phyloP scores from a whole-genome alignment of 2,888 invertebrate genomes.

The Lutraria lutraria region DNA sequence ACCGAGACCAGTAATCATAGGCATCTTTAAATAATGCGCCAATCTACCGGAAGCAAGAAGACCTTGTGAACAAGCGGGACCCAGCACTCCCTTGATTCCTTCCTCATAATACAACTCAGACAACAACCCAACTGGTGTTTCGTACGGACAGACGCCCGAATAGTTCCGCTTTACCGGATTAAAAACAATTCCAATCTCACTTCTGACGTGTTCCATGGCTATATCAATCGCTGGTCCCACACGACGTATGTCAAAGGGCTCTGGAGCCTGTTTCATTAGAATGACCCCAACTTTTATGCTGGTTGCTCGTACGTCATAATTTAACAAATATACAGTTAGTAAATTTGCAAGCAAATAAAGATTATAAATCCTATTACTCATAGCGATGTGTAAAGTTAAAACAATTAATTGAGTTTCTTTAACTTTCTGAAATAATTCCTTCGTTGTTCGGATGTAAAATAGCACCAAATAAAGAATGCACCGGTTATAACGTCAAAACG shows the following conservation, averaged over 20 bases:
- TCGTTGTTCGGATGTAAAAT: no score
- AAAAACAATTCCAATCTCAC: conserved; percentile 60
- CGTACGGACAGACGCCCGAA: conserved; percentile 73
- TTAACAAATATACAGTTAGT: background rate
- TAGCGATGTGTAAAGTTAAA: background rate
- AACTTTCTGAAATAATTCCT: no score
- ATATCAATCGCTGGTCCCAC: conserved; percentile 72
- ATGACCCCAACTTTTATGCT: conserved; percentile 71
- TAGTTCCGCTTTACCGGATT: conserved; percentile 66
- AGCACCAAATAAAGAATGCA: no score
- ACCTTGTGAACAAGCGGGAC: conserved; percentile 74
- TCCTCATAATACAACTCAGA: conserved; percentile 70
- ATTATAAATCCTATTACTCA: background rate
- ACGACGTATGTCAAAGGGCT: conserved; percentile 73
- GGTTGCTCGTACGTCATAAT: background rate
- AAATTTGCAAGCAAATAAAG: background rate
- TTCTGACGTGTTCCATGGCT: conserved; percentile 64
- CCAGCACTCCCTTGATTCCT: conserved; percentile 69
- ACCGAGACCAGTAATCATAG: conserved; percentile 74
- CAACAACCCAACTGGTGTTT: conserved; percentile 70
- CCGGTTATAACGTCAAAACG: no score
- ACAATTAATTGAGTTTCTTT: background rate
- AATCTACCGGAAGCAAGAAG: conserved; percentile 69
- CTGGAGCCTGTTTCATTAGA: conserved; percentile 72
- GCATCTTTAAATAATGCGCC: conserved; percentile 69